These are phyloP conservation scores for Aplodontia rufa DNA, from an alignment of 2,113 vertebrate genomes.

Conservation along the genomic window DNA sequence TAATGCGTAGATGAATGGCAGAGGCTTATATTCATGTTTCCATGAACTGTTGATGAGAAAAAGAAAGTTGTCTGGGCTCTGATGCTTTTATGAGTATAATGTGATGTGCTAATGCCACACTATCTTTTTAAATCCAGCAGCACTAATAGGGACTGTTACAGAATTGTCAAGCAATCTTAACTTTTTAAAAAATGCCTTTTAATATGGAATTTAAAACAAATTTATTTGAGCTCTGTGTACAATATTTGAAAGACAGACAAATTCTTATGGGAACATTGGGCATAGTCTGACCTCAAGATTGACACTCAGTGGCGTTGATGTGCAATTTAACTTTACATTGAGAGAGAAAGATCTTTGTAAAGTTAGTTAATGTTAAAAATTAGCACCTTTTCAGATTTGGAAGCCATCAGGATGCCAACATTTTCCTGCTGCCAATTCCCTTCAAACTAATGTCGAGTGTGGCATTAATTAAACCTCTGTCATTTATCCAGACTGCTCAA, in stretches of 20 bases:
- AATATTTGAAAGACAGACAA: constrained; percentile 17
- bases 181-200: not conserved
- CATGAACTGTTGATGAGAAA: not conserved
- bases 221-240: not conserved
- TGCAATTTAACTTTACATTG: constrained; percentile 36
- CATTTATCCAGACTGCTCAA: constrained; percentile 51
- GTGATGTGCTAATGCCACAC: not conserved
- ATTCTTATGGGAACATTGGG: constrained; percentile 7
- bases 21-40: not conserved
- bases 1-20: not conserved
- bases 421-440: constrained; percentile 26
- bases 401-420: not conserved
- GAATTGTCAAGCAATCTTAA: not conserved
- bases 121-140: not conserved
- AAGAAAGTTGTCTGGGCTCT: not conserved
- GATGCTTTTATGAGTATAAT: not conserved
- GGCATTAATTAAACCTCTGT: constrained; percentile 49
- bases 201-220: constrained; percentile 21
- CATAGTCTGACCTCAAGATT: not conserved
- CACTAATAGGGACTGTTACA: not conserved
- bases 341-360: constrained; percentile 26
- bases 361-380: constrained; percentile 40
- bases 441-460: constrained; percentile 26
- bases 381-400: constrained; percentile 43
- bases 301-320: not conserved